Evolutionary conservation across 2,888 invertebrate genomes (phyloP), one percentile per base, ranked within the genome.

Genomic region (Xestobium rufovillosum): DNA sequence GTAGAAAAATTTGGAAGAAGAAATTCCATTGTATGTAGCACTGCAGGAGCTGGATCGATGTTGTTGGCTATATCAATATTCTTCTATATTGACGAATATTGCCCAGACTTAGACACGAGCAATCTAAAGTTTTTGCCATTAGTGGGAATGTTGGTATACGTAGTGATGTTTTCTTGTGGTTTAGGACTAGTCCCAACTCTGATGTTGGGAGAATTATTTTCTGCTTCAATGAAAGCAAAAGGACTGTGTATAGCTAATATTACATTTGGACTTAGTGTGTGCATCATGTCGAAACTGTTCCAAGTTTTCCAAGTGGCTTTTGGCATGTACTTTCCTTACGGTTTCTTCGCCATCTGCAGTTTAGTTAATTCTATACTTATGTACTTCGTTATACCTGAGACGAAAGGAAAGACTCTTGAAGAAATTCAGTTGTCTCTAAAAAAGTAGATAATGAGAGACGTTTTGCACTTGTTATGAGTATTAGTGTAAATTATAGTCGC

Each of bases 391-490:
- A n/a, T 19, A 19, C 23, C 23, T 2, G 60, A 65, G 41, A 64
- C 63, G 1, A 59, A 55, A 43, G 61, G 60, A 2, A 61, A 59
- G 39, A 60, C 60, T 4, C 46, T 64, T 16, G 61, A 61, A 37
- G 59, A 63, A 49, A 63, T 63, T 31, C 63, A 65, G 40, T 57
- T 61, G 39, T 41, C 47, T 9, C 47, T 61, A 14, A 59, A 54
- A n/a, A n/a, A n/a, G n/a, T n/a, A n/a, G n/a, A n/a, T n/a, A n/a
- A n/a, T n/a, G n/a, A n/a, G n/a, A n/a, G n/a, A n/a, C n/a, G n/a
- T n/a, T n/a, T n/a, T n/a, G n/a, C n/a, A n/a, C n/a, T n/a, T n/a
- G n/a, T n/a, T n/a, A n/a, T n/a, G n/a, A n/a, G n/a, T n/a, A n/a
- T n/a, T n/a, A n/a, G n/a, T n/a, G n/a, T n/a, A n/a, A n/a, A n/a